A percentile compares a stretch with the other conserved stretches of the same genome.
These are phyloP conservation scores for Thaumetopoea pityocampa DNA, from an alignment of 1,140 invertebrate genomes.

Conservation along the genomic window DNA sequence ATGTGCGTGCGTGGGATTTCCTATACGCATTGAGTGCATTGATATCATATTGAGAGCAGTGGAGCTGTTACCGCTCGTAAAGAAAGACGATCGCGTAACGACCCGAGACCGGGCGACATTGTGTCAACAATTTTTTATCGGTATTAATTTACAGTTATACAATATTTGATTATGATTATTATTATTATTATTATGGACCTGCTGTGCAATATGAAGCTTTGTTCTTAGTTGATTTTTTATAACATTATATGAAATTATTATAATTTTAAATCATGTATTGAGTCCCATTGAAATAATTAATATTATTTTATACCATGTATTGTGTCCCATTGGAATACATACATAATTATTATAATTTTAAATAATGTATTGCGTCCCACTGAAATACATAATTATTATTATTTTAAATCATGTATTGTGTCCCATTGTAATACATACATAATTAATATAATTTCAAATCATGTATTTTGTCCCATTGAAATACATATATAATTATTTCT, in stretches of 20 bases:
- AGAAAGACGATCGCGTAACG: conserved; percentile 8
- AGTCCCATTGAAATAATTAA: conserved; percentile 45
- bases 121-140: conserved; percentile 23
- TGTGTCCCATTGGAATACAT: too few species aligned
- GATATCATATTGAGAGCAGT: conserved; percentile 5
- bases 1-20: conserved; percentile 12
- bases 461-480: too few species aligned
- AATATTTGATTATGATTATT: conserved; percentile 61
- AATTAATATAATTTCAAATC: too few species aligned
- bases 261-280: conserved; percentile 52
- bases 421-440: too few species aligned
- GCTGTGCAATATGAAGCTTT: conserved; percentile 71
- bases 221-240: conserved; percentile 64
- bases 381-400: too few species aligned
- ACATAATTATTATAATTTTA: too few species aligned
- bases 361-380: too few species aligned
- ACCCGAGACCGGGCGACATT: background rate
- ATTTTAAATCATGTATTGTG: too few species aligned
- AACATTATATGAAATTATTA: conserved; percentile 50
- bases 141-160: conserved; percentile 40
- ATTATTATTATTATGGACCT: conserved; percentile 63
- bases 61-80: conserved; percentile 15
- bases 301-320: too few species aligned
- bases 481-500: too few species aligned
- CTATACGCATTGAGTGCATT: background rate